Evolutionary conservation across 2,888 invertebrate genomes (phyloP).

Genomic region (Heliothis peltigera): DNA sequence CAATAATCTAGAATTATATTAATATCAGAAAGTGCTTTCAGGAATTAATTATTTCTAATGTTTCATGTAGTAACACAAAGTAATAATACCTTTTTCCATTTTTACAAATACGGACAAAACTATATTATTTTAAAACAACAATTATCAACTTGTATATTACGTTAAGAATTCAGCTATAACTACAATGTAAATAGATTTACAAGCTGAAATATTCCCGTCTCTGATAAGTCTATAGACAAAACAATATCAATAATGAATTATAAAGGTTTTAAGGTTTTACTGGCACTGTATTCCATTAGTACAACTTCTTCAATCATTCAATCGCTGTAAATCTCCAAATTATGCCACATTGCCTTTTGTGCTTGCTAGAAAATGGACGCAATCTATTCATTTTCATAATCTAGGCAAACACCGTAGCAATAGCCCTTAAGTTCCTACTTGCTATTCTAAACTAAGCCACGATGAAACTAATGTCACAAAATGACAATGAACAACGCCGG

Average conservation of each 20-base stretch:
- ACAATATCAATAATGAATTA: too few relatives aligned
- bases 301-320: too few relatives aligned
- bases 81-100: too few relatives aligned
- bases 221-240: too few relatives aligned
- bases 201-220: too few relatives aligned
- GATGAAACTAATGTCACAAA: slow-evolving; percentile 13
- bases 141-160: too few relatives aligned
- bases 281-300: not conserved
- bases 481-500: slow-evolving; percentile 28
- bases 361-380: not conserved
- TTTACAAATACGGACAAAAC: too few relatives aligned
- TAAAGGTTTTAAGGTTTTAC: too few relatives aligned
- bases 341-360: not conserved
- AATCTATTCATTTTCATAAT: not conserved
- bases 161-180: too few relatives aligned
- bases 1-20: slow-evolving; percentile 9
- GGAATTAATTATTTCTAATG: slow-evolving; percentile 23
- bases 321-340: too few relatives aligned
- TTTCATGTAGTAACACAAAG: slow-evolving; percentile 1
- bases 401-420: not conserved
- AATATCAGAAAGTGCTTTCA: slow-evolving; percentile 28
- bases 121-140: too few relatives aligned
- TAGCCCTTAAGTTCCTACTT: not conserved
- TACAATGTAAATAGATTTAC: too few relatives aligned
- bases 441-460: not conserved